These are phyloP conservation scores for Caretta caretta DNA, from an alignment of 2,113 vertebrate species.

Conservation along the genomic window DNA sequence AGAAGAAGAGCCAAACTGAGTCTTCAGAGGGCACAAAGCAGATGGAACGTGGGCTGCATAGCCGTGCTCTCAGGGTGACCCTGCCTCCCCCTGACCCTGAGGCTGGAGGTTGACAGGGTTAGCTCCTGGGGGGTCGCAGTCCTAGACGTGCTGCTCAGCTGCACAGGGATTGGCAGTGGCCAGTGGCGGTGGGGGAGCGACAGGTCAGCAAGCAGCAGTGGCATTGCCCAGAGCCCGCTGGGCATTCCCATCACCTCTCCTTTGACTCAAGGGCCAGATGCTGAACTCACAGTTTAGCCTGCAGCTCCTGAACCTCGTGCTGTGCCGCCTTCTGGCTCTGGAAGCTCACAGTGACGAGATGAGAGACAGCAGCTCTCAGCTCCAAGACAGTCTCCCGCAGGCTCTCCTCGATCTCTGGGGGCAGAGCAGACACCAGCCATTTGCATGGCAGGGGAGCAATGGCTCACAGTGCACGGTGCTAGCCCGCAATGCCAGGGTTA, in stretches of 20 bases:
- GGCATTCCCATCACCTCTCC: background rate
- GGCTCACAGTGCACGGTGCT: background rate
- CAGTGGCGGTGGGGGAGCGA: background rate
- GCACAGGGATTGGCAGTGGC: too few relatives aligned
- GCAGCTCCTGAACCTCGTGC: slow-evolving; percentile 62
- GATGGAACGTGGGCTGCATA: background rate
- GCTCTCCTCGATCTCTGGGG: slow-evolving; percentile 28
- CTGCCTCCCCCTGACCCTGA: background rate
- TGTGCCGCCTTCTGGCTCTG: slow-evolving; percentile 71
- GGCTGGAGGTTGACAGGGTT: background rate
- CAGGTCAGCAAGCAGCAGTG: background rate
- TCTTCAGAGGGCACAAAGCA: background rate
- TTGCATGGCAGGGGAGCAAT: background rate
- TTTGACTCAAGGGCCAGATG: fast-evolving
- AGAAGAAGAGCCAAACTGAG: background rate
- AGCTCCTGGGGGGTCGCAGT: background rate
- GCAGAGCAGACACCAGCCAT: background rate
- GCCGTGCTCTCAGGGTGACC: background rate
- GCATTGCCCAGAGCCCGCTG: background rate
- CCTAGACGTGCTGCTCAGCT: background rate
- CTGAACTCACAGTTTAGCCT: slow-evolving; percentile 74
- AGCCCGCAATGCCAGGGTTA: too few relatives aligned
- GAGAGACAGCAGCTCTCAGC: slow-evolving; percentile 46
- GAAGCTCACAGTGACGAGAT: slow-evolving; percentile 57
- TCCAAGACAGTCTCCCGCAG: slow-evolving; percentile 47